Conservation (phyloP, 2,888 invertebrate species). For the Hymenopus coronatus region DNA sequence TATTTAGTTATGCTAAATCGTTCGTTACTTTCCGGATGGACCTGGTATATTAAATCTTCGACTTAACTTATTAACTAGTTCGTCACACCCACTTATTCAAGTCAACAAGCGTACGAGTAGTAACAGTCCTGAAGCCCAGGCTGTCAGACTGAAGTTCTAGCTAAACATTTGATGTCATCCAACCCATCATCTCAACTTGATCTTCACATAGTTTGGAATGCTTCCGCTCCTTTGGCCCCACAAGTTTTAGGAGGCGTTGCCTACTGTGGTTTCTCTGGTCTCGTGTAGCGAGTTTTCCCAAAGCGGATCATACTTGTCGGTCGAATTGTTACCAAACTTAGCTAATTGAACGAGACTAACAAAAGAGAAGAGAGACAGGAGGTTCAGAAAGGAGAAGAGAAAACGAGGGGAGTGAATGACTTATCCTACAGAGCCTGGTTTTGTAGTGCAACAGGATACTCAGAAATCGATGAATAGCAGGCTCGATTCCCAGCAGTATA, state of each 20-base stretch:
- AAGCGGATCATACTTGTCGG: background rate
- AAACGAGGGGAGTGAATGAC: background rate
- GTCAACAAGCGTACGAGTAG: background rate
- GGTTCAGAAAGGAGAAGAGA: background rate
- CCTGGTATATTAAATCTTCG: too few species aligned
- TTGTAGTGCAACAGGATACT: background rate
- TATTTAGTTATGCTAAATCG: too few species aligned
- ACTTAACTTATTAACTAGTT: too few species aligned
- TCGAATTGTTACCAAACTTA: background rate
- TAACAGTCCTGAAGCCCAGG: background rate
- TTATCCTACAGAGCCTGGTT: background rate
- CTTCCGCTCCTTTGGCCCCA: background rate
- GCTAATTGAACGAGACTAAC: background rate
- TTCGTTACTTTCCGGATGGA: too few species aligned
- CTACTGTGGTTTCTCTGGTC: background rate
- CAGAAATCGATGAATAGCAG: background rate
- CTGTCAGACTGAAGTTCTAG: background rate
- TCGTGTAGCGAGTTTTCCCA: background rate
- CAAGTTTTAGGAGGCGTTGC: background rate
- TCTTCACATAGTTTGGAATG: background rate
- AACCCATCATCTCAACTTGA: background rate
- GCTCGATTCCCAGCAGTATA: background rate
- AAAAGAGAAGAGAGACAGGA: background rate
- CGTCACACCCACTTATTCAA: background rate
- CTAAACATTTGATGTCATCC: background rate